Conservation (phyloP, 2,888 invertebrate species). For the Phymatocera aterrima region DNA sequence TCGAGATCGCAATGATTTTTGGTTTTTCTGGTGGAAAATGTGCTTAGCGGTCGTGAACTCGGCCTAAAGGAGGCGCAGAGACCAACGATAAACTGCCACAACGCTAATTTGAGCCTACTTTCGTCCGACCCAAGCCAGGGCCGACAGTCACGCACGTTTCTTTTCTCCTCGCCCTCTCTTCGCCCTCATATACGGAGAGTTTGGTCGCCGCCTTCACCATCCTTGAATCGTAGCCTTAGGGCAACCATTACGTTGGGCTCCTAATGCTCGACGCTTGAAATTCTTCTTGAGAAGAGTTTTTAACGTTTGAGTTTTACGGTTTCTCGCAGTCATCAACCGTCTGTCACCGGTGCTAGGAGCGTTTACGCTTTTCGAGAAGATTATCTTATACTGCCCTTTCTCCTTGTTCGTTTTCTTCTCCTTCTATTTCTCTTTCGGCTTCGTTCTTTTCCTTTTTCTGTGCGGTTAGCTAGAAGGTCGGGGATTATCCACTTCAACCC, state of each 20-base stretch:
- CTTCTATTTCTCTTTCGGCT: neutral
- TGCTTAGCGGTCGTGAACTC: neutral
- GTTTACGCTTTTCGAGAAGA: conserved; percentile 35
- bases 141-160: conserved; percentile 47
- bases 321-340: conserved; percentile 66
- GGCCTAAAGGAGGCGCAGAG: conserved; percentile 8
- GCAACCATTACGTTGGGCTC: conserved; percentile 60
- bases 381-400: neutral
- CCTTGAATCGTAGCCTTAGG: conserved; percentile 53
- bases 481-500: conserved; percentile 26
- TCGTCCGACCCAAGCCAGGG: conserved; percentile 38
- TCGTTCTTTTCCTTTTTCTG: neutral
- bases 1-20: no score
- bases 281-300: conserved; percentile 7
- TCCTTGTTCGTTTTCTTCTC: neutral
- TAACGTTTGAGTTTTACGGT: conserved; percentile 60
- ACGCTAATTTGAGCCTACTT: conserved; percentile 47
- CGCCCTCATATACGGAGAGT: conserved; percentile 15
- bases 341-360: conserved; percentile 37
- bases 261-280: conserved; percentile 63
- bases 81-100: conserved; percentile 36
- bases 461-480: neutral
- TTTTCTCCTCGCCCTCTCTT: conserved; percentile 45
- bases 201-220: conserved; percentile 19
- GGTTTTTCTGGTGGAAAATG: neutral